Conservation (phyloP, 2,888 invertebrate species). For the Marronus borbonicus region DNA sequence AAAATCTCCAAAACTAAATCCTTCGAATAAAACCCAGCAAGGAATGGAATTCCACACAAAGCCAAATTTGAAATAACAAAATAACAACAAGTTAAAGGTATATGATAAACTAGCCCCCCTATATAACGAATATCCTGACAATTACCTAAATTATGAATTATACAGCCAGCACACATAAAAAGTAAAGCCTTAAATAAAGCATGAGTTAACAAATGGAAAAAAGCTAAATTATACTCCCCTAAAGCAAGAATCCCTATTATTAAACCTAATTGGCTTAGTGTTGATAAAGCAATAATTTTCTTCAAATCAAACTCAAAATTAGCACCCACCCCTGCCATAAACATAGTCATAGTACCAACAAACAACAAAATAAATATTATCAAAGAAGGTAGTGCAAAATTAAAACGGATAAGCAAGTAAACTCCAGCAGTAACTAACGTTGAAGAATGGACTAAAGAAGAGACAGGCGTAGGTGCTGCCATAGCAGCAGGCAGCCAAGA, state of each 20-base stretch:
- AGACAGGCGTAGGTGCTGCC: conserved; percentile 83
- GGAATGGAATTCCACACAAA: conserved; percentile 78
- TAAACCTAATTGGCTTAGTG: conserved; percentile 82
- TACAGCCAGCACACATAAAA: conserved; percentile 80
- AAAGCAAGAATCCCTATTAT: conserved; percentile 75
- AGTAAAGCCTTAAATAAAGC: conserved; percentile 82
- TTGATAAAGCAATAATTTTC: conserved; percentile 85
- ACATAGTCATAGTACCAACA: conserved; percentile 75
- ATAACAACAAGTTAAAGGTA: conserved; percentile 78
- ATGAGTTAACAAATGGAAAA: conserved; percentile 83
- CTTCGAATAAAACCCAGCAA: conserved; percentile 77
- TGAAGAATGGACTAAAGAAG: conserved; percentile 81
- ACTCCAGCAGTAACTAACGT: conserved; percentile 85
- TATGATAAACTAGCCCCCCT: conserved; percentile 70
- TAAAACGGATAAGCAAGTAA: conserved; percentile 83
- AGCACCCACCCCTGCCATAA: conserved; percentile 75
- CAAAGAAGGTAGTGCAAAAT: conserved; percentile 72
- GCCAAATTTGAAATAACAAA: conserved; percentile 76
- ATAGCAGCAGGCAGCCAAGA: conserved; percentile 80
- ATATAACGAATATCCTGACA: conserved; percentile 80
- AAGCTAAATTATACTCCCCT: conserved; percentile 73
- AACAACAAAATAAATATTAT: conserved; percentile 73
- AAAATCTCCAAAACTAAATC: conserved; percentile 77
- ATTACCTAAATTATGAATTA: conserved; percentile 78
- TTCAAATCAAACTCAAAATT: conserved; percentile 81